Evolutionary conservation across 2,113 vertebrate genomes (phyloP).

Genomic region (Danio rerio): DNA sequence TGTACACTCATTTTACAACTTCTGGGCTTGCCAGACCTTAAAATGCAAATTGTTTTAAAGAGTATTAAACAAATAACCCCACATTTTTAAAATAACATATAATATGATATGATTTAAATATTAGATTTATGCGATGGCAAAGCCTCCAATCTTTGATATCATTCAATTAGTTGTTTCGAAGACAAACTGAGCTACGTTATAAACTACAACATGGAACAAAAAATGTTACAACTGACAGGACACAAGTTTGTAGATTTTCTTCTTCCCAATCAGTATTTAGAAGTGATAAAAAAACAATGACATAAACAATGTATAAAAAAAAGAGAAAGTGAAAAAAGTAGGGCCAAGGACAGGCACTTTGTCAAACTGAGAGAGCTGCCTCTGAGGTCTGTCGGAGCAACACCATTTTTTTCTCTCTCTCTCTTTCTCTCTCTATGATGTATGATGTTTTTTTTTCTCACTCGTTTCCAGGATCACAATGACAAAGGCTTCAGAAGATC

Average conservation of each 20-base stretch:
- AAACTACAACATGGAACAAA: background rate
- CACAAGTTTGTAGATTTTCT: background rate
- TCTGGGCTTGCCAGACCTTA: no score
- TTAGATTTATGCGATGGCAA: no score
- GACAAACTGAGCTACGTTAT: no score
- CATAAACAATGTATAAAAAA: slow-evolving; percentile 7
- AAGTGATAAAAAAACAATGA: background rate
- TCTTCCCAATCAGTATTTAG: background rate
- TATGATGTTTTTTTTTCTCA: slow-evolving; percentile 51
- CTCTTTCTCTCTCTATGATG: slow-evolving; percentile 45
- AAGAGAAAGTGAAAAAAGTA: slow-evolving; percentile 9
- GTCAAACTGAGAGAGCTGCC: slow-evolving; percentile 58
- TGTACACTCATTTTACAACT: no score
- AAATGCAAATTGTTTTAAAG: no score
- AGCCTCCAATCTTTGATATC: no score
- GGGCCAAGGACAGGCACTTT: slow-evolving; percentile 43
- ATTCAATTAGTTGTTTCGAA: no score
- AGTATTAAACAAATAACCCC: no score
- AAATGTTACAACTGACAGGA: background rate
- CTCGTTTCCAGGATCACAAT: slow-evolving; percentile 73
- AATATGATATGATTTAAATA: no score
- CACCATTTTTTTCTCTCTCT: slow-evolving; percentile 52
- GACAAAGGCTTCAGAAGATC: slow-evolving; percentile 66
- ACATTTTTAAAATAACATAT: no score
- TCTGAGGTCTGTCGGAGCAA: slow-evolving; percentile 54